Evolutionary conservation across 64 coral and sea anemone genomes (phyloP).

Genomic region (Acropora yongei): DNA sequence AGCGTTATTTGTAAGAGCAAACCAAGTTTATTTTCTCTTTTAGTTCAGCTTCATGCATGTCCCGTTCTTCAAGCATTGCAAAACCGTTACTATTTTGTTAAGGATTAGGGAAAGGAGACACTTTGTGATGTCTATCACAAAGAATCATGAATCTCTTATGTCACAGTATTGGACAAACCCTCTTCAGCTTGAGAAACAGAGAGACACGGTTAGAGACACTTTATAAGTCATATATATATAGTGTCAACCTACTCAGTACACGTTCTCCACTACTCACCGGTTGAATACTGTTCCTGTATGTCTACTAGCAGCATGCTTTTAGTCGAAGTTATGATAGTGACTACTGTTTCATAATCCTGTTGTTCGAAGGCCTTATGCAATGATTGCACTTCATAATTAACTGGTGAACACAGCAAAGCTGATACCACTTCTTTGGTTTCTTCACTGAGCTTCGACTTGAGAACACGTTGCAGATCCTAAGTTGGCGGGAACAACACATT

Average conservation of each 20-base stretch:
- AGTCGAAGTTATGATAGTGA: conserved; percentile 60
- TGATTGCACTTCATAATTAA: conserved; percentile 42
- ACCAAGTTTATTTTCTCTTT: too few relatives aligned
- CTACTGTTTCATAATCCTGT: conserved; percentile 45
- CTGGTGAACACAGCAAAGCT: conserved; percentile 45
- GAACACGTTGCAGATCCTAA: conserved; percentile 36
- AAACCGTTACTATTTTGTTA: too few relatives aligned
- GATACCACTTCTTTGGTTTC: conserved; percentile 32
- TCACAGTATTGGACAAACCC: too few relatives aligned
- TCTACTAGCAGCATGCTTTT: conserved; percentile 27
- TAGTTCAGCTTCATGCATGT: too few relatives aligned
- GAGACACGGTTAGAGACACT: too few relatives aligned
- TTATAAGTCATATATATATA: too few relatives aligned
- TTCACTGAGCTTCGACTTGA: conserved; percentile 52
- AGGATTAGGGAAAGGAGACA: too few relatives aligned
- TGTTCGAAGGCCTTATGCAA: conserved; percentile 55
- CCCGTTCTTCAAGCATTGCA: too few relatives aligned
- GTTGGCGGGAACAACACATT: not conserved
- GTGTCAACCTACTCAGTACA: not conserved
- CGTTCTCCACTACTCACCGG: not conserved
- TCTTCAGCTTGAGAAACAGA: too few relatives aligned
- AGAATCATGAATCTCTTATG: too few relatives aligned
- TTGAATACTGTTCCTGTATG: conserved; percentile 15
- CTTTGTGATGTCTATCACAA: too few relatives aligned
- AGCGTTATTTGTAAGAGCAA: too few relatives aligned